A percentile compares a stretch with the other conserved stretches of the same genome.
Evolutionary conservation across 1,140 invertebrate genomes (phyloP).

Genomic region (Drosophila aff.): DNA sequence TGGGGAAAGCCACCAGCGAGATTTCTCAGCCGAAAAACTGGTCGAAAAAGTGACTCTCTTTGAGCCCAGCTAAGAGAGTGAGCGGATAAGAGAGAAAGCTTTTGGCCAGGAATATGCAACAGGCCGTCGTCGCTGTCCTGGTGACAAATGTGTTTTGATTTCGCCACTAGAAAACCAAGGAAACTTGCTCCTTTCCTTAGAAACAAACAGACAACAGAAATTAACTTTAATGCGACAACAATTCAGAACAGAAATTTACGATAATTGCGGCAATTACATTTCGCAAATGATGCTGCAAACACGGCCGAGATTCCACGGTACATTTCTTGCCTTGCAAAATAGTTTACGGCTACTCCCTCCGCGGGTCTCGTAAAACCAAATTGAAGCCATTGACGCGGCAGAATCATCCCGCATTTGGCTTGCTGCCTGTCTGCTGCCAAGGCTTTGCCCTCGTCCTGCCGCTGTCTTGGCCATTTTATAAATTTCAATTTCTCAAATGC

Average conservation of each 20-base stretch:
- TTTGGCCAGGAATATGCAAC: constrained; percentile 54
- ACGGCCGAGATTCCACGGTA: constrained; percentile 48
- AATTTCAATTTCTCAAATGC: constrained; percentile 82
- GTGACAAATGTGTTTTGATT: constrained; percentile 77
- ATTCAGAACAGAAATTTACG: constrained; percentile 75
- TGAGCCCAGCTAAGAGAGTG: constrained; percentile 9
- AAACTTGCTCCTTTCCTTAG: constrained; percentile 29
- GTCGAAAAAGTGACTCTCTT: constrained; percentile 59
- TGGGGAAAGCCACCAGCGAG: constrained; percentile 36
- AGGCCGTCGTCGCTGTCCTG: constrained; percentile 53
- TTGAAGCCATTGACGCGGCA: constrained; percentile 77
- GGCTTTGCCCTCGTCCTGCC: constrained; percentile 4
- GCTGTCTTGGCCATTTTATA: constrained; percentile 56
- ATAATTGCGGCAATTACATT: constrained; percentile 80
- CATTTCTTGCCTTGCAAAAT: constrained; percentile 18
- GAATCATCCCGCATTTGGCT: constrained; percentile 72
- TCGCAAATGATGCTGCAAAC: constrained; percentile 74
- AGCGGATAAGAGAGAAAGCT: constrained; percentile 55
- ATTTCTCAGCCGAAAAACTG: constrained; percentile 49
- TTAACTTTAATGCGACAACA: constrained; percentile 78
- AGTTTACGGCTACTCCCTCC: constrained; percentile 35
- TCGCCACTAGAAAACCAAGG: constrained; percentile 11
- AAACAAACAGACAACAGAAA: constrained; percentile 67
- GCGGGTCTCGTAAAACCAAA: constrained; percentile 67
- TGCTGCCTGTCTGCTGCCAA: constrained; percentile 34